Conservation (phyloP, 2,113 vertebrate genomes). For the Desmodus rotundus region DNA sequence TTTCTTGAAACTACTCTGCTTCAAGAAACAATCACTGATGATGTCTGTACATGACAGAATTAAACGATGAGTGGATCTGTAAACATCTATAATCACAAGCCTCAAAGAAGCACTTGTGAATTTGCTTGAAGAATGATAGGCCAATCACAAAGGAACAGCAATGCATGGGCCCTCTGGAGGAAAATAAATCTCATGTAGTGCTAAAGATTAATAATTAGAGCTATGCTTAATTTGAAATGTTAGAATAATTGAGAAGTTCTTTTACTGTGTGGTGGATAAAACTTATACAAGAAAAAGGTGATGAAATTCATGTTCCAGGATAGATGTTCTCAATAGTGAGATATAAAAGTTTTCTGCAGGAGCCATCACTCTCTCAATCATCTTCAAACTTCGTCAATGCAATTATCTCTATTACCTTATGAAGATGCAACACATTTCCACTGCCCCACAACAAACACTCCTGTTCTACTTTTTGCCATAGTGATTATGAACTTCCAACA, state of each 20-base stretch:
- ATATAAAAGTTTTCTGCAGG: neutral
- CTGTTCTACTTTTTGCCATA: neutral
- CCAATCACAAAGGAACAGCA: neutral
- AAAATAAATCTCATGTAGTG: neutral
- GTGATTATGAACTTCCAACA: neutral
- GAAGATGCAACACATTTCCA: neutral
- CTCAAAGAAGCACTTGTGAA: neutral
- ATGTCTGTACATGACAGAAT: slow-evolving; percentile 36
- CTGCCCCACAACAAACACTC: neutral
- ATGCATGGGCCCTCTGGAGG: neutral
- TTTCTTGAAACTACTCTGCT: slow-evolving; percentile 52
- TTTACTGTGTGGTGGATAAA: neutral
- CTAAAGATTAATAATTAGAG: neutral
- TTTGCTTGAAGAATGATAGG: neutral
- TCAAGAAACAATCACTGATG: slow-evolving; percentile 34
- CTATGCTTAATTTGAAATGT: neutral
- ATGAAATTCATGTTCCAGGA: neutral
- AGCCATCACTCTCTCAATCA: neutral
- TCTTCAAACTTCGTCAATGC: neutral
- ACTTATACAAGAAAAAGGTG: neutral
- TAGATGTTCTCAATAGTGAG: neutral
- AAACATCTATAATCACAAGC: neutral
- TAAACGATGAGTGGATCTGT: slow-evolving; percentile 61
- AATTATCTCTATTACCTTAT: neutral
- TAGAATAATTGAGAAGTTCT: neutral